These are phyloP conservation scores for Stegodyphus dumicola DNA, from an alignment of 1,140 invertebrate genomes.

Conservation along the genomic window DNA sequence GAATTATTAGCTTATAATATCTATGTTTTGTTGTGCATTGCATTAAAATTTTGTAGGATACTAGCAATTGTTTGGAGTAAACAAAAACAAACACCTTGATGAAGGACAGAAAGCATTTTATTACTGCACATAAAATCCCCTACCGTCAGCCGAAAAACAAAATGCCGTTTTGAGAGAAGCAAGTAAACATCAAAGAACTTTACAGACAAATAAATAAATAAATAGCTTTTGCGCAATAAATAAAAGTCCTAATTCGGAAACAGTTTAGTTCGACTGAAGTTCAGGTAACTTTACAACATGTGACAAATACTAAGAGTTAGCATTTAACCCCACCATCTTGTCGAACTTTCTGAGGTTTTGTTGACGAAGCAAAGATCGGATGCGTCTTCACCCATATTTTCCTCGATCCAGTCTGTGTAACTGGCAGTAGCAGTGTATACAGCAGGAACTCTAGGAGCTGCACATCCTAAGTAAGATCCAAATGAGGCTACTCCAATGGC, in stretches of 20 bases:
- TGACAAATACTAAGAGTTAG: neutral
- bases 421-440: constrained; percentile 83
- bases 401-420: constrained; percentile 81
- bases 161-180: neutral
- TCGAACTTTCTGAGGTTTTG: constrained; percentile 19
- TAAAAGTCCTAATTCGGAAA: neutral
- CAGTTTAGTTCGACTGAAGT: no score
- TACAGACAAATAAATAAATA: neutral
- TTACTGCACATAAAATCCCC: no score
- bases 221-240: neutral
- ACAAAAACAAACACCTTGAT: no score
- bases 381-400: constrained; percentile 56
- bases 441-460: constrained; percentile 88
- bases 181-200: neutral
- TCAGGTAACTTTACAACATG: no score
- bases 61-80: no score
- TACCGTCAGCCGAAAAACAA: no score
- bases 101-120: no score
- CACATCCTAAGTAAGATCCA: constrained; percentile 72
- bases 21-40: no score
- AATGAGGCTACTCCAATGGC: constrained; percentile 60
- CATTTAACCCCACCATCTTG: constrained; percentile 44
- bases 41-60: no score
- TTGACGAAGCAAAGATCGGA: constrained; percentile 43
- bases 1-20: no score